Percentiles rank a stretch among this genome's conserved stretches.
phyloP scores from a whole-genome alignment of 2,113 vertebrate species.

The Synchiropus splendidus region DNA sequence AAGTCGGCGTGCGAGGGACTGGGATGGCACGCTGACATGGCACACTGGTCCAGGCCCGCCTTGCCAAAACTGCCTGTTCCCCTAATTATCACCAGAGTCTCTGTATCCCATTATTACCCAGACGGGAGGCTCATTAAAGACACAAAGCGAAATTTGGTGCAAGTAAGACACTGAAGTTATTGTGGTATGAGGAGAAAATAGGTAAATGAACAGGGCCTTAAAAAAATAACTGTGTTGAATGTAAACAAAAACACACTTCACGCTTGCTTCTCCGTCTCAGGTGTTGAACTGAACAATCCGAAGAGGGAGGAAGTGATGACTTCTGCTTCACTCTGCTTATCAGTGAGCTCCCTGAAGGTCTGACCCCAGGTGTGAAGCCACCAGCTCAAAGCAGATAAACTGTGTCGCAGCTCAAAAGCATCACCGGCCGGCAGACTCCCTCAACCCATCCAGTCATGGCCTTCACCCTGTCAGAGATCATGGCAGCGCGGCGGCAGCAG shows the following conservation, averaged over 20 bases:
- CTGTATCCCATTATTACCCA: slow-evolving; percentile 12
- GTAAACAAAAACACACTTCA: not conserved
- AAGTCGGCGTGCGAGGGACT: slow-evolving; percentile 20
- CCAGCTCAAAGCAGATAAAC: not conserved
- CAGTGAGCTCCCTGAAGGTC: slow-evolving; percentile 11
- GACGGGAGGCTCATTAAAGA: no score
- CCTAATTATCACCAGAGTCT: slow-evolving; percentile 40
- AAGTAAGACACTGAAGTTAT: no score
- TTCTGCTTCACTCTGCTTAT: slow-evolving; percentile 6
- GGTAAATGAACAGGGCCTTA: no score
- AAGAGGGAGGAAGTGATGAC: slow-evolving; percentile 20
- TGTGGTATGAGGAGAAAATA: no score
- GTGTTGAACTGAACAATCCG: slow-evolving; percentile 18
- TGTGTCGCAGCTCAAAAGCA: no score
- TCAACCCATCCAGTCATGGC: slow-evolving; percentile 69
- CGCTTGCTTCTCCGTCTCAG: slow-evolving; percentile 19
- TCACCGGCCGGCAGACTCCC: no score
- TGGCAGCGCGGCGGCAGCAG: slow-evolving; percentile 83
- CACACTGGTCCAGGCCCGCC: slow-evolving; percentile 20
- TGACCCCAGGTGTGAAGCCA: slow-evolving; percentile 10
- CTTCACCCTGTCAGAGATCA: slow-evolving; percentile 88
- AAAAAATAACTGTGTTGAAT: no score
- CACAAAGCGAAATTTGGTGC: no score
- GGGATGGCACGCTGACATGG: slow-evolving; percentile 37
- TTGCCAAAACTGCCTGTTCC: slow-evolving; percentile 20